These are phyloP conservation scores for Pseudococcus jackbeardsleyi DNA, from an alignment of 2,888 invertebrate genomes.

Conservation along the genomic window DNA sequence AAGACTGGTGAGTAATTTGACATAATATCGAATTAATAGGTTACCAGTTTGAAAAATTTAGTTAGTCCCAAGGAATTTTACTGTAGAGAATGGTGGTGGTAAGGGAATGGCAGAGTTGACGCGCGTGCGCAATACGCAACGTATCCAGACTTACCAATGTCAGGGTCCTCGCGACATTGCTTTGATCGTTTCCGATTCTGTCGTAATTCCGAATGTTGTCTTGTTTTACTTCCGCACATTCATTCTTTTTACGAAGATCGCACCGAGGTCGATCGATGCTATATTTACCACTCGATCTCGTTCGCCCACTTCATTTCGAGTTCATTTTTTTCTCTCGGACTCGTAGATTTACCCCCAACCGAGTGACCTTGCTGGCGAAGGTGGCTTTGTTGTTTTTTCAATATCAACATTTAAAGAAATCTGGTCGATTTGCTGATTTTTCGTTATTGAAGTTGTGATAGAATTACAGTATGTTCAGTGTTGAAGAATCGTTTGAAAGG, in stretches of 20 bases:
- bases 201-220: slow-evolving; percentile 52
- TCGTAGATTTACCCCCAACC: slow-evolving; percentile 2
- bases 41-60: no score
- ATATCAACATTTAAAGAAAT: no score
- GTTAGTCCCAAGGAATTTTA: no score
- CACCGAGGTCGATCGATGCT: slow-evolving; percentile 61
- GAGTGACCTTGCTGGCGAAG: slow-evolving; percentile 40
- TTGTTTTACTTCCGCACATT: slow-evolving; percentile 65
- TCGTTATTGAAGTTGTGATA: not conserved
- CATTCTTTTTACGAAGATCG: slow-evolving; percentile 1
- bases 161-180: slow-evolving; percentile 64
- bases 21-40: no score
- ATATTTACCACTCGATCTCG: not conserved
- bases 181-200: slow-evolving; percentile 61
- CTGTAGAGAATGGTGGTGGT: no score
- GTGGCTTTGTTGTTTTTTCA: slow-evolving; percentile 51
- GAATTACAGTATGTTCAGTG: not conserved
- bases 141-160: slow-evolving; percentile 63
- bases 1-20: no score
- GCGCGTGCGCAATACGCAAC: slow-evolving; percentile 48
- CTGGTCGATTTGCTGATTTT: not conserved
- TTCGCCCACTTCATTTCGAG: slow-evolving; percentile 54
- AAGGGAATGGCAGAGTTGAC: not conserved
- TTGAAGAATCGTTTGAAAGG: not conserved
- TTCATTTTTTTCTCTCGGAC: not conserved